Conservation (phyloP, 2,113 vertebrate species). For the Brachyhypopomus occidentalis region DNA sequence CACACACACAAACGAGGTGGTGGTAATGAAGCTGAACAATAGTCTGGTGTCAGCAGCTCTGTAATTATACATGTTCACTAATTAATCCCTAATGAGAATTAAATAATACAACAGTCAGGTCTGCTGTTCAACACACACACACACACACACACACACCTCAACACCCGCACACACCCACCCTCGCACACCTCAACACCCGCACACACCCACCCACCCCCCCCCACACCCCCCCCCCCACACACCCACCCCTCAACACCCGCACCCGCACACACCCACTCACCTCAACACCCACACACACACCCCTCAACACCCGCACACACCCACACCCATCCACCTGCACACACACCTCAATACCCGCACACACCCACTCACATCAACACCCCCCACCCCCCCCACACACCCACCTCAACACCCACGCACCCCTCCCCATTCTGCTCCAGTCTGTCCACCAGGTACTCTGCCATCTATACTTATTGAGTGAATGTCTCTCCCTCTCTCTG, state of each 20-base stretch:
- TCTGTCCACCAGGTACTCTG: neutral
- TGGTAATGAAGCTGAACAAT: slow-evolving; percentile 51
- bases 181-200: slow-evolving; percentile 5
- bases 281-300: no score
- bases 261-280: neutral
- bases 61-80: slow-evolving; percentile 68
- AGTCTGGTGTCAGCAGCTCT: slow-evolving; percentile 46
- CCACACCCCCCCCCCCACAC: slow-evolving; percentile 3
- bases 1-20: neutral
- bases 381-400: neutral
- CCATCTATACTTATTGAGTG: neutral
- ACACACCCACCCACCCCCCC: slow-evolving; percentile 16
- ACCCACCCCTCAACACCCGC: neutral
- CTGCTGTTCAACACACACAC: slow-evolving; percentile 37
- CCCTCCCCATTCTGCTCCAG: no score
- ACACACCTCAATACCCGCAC: slow-evolving; percentile 10
- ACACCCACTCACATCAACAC: slow-evolving; percentile 2
- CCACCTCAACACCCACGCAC: neutral
- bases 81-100: slow-evolving; percentile 66
- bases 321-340: no score
- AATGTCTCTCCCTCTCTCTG: no score
- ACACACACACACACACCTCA: neutral
- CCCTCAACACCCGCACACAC: no score
- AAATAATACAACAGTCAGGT: slow-evolving; percentile 49
- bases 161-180: no score